Base-by-base conservation (phyloP, 2,797 vertebrate species). In the Artibeus jamaicensis region DNA sequence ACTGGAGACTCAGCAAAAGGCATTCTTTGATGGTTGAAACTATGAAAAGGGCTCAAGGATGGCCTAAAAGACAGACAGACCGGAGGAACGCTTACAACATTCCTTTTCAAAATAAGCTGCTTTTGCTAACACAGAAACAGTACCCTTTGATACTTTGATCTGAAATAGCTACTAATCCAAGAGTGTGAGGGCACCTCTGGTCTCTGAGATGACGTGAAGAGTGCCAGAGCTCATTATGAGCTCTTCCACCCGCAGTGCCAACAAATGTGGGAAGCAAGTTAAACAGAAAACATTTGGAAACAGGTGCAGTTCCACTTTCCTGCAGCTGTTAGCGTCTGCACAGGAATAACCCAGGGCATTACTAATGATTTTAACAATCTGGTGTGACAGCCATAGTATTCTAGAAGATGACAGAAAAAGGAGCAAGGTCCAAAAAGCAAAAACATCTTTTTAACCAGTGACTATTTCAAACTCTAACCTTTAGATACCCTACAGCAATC, bases 21-120 rank as follows among this genome's bases (percentile, higher is more conserved):
- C 77, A 88, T 22, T 93, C 82, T 86, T 37, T 42, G 68, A 26
- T 1, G 19, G 82, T 0, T 83, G 29, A 71, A 95, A 26, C 65
- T 26, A 78, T 21, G 32, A 93, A 81, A 0, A 2, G 26, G 74
- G 62, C 76, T 34, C 46, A n/a, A 67, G 34, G 37, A 90, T 22
- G 42, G 42, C n/a, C 50, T 76, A 53, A 71, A 93, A 89, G 71
- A 76, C 55, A 79, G 44, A 29, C 9, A 82, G 32, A 57, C n/a
- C 21, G 37, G 19, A 53, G 50, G 16, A 18, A 73, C 21, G 42
- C 81, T 76, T 68, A 59, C 10, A 32, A 32, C 9, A 22, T 37
- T 74, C 81, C 34, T 88, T 95, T 97, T 86, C 76, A 89, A 93
- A 92, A 85, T 57, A 85, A 93, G 73, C 67, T 76, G 59, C 62